A percentile compares a stretch with the other conserved stretches of the same genome.
Evolutionary conservation across 2,888 invertebrate species (phyloP).

Genomic region (Nyleta sp.): DNA sequence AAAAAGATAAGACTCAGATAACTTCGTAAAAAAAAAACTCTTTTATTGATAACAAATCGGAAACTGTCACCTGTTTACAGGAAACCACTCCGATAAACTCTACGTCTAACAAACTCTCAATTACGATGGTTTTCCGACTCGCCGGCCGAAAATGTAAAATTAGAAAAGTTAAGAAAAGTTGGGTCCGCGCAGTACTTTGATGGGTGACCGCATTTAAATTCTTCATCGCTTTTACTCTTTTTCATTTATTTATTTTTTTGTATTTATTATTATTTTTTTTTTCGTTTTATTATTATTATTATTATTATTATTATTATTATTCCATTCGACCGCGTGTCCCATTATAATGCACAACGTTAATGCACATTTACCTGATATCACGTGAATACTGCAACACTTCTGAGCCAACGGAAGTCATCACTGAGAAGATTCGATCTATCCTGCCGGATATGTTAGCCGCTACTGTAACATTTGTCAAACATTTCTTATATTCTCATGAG

Average conservation of each 20-base stretch:
- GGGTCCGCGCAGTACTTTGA: too few species aligned
- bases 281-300: not conserved
- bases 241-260: not conserved
- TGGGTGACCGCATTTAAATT: too few species aligned
- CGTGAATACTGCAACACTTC: conserved; percentile 68
- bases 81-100: too few species aligned
- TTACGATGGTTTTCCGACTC: too few species aligned
- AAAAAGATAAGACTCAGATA: too few species aligned
- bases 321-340: conserved; percentile 47
- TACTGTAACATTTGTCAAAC: conserved; percentile 67
- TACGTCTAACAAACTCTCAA: too few species aligned
- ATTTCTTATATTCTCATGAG: conserved; percentile 65
- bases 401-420: conserved; percentile 67
- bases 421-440: conserved; percentile 66
- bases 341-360: conserved; percentile 63
- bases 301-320: not conserved
- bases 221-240: too few species aligned
- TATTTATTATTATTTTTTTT: not conserved
- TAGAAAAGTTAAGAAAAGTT: too few species aligned
- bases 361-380: conserved; percentile 67
- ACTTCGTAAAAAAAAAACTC: too few species aligned
- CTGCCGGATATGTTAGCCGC: conserved; percentile 65
- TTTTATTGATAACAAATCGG: too few species aligned
- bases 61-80: too few species aligned
- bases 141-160: too few species aligned